phyloP scores from a whole-genome alignment of 1,140 invertebrate genomes.

The Dendrolimus kikuchii region DNA sequence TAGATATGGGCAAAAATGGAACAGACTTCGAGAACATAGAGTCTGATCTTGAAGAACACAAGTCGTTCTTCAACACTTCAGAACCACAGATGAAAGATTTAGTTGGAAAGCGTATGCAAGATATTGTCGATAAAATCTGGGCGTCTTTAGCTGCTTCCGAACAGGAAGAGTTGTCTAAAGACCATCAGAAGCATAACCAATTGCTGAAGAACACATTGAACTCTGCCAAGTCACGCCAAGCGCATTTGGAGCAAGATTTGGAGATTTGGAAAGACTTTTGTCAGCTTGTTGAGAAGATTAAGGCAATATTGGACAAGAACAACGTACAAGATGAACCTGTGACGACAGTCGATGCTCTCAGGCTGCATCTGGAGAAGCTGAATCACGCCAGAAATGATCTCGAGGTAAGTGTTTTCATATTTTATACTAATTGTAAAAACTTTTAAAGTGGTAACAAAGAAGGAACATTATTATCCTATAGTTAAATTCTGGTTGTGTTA shows the following conservation, averaged over 20 bases:
- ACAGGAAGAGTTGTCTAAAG: slow-evolving; percentile 85
- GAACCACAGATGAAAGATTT: slow-evolving; percentile 84
- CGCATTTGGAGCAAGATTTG: slow-evolving; percentile 82
- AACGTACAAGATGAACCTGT: slow-evolving; percentile 84
- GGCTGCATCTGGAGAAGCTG: slow-evolving; percentile 86
- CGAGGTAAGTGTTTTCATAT: slow-evolving; percentile 74
- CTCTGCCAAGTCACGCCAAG: slow-evolving; percentile 83
- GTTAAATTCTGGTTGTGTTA: too few relatives aligned
- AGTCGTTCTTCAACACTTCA: slow-evolving; percentile 84
- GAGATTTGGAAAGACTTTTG: slow-evolving; percentile 87
- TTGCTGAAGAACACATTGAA: slow-evolving; percentile 86
- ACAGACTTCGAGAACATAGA: slow-evolving; percentile 91
- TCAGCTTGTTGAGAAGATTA: slow-evolving; percentile 82
- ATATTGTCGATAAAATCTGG: slow-evolving; percentile 89
- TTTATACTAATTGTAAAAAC: too few relatives aligned
- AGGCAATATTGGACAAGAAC: slow-evolving; percentile 80
- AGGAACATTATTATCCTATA: too few relatives aligned
- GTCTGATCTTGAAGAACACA: slow-evolving; percentile 88
- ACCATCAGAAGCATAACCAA: slow-evolving; percentile 85
- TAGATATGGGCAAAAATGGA: slow-evolving; percentile 86
- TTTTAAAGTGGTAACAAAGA: too few relatives aligned
- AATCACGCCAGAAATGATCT: slow-evolving; percentile 84
- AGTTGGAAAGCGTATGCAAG: slow-evolving; percentile 86
- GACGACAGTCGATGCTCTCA: slow-evolving; percentile 81
- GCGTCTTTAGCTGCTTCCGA: slow-evolving; percentile 84